Conservation (phyloP, 2,113 vertebrate species). For the Rhinopithecus roxellana region DNA sequence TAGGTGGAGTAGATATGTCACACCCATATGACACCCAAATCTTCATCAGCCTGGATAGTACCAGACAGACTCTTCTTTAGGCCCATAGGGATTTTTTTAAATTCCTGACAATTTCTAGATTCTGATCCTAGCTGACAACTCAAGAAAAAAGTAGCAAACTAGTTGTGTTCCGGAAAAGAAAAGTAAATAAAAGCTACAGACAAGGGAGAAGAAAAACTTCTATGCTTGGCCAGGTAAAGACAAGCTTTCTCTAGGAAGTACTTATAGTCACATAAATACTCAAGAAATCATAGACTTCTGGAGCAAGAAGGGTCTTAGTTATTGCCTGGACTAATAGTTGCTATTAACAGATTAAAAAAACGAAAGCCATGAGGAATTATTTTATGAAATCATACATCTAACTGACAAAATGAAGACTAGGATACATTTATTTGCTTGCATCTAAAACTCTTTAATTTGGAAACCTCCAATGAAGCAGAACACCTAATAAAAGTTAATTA, state of each 20-base stretch:
- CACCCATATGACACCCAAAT: neutral
- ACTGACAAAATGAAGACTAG: neutral
- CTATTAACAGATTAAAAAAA: neutral
- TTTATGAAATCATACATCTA: neutral
- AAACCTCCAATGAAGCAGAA: neutral
- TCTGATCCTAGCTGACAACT: neutral
- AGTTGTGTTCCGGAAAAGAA: neutral
- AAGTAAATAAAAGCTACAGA: neutral
- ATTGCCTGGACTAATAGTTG: neutral
- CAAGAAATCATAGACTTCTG: neutral
- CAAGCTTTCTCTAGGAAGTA: neutral
- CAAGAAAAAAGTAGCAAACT: neutral
- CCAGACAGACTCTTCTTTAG: neutral
- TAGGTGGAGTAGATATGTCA: neutral
- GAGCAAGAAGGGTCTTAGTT: neutral
- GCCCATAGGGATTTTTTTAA: neutral
- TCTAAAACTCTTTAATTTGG: slow-evolving; percentile 14
- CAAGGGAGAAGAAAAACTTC: neutral
- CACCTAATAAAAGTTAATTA: slow-evolving; percentile 19
- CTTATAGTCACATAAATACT: neutral
- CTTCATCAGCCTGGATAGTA: neutral
- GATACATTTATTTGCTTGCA: neutral
- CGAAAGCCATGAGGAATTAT: neutral
- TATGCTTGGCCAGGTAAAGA: neutral
- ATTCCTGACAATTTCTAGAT: neutral